Evolutionary conservation across 2,888 invertebrate species (phyloP).

Genomic region (Trypoxylon attenuatum): DNA sequence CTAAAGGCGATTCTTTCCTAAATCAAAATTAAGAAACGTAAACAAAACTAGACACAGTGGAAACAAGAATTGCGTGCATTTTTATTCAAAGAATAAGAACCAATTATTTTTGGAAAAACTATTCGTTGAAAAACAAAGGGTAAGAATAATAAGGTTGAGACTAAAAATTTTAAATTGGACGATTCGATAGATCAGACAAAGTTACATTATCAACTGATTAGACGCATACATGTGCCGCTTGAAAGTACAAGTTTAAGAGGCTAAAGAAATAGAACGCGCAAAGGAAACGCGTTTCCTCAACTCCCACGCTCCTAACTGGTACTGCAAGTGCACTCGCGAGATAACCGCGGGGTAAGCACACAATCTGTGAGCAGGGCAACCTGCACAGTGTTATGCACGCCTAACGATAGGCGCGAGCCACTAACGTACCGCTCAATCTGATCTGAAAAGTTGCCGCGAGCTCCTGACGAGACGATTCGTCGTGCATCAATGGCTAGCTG

Average conservation of each 20-base stretch:
- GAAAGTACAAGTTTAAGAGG: constrained; percentile 30
- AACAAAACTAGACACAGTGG: no score
- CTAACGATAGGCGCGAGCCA: constrained; percentile 32
- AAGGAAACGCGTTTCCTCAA: constrained; percentile 46
- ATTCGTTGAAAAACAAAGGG: no score
- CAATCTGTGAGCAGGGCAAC: constrained; percentile 25
- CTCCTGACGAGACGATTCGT: constrained; percentile 34
- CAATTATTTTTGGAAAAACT: no score
- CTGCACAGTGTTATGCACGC: constrained; percentile 29
- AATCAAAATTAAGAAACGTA: no score
- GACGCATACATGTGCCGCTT: constrained; percentile 20
- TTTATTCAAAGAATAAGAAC: no score
- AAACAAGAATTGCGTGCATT: no score
- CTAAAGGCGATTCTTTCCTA: no score
- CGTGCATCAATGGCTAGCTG: constrained; percentile 32
- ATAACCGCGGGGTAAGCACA: constrained; percentile 15
- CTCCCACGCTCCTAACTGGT: constrained; percentile 45
- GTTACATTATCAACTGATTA: constrained; percentile 44
- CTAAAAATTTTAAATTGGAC: no score
- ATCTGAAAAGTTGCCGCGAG: constrained; percentile 30
- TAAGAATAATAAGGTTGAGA: no score
- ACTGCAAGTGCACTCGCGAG: constrained; percentile 19
- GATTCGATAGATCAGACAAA: no score
- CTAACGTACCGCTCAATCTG: constrained; percentile 35
- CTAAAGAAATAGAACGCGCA: constrained; percentile 40